phyloP scores from a whole-genome alignment of 2,888 invertebrate species.

The Peribatodes rhomboidaria region DNA sequence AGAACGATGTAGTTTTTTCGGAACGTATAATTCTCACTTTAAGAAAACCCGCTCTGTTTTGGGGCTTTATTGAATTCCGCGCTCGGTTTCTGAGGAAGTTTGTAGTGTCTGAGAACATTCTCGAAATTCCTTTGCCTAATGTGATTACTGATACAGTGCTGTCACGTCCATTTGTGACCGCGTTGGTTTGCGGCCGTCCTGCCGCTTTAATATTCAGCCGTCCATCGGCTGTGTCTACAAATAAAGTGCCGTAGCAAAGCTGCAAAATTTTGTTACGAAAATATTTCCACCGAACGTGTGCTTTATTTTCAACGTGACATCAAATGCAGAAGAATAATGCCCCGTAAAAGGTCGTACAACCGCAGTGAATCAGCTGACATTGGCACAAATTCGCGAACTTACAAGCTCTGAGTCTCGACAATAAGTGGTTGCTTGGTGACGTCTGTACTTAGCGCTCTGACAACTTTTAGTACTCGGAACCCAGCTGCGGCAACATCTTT shows the following conservation, averaged over 20 bases:
- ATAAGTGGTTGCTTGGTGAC: conserved; percentile 37
- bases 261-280: conserved; percentile 35
- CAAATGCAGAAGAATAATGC: conserved; percentile 40
- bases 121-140: conserved; percentile 66
- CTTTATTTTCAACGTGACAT: conserved; percentile 39
- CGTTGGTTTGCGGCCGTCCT: conserved; percentile 47
- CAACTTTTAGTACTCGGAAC: conserved; percentile 7
- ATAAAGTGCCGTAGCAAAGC: conserved; percentile 26
- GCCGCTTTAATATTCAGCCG: conserved; percentile 50
- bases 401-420: conserved; percentile 18
- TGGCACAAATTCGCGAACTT: conserved; percentile 40
- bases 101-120: conserved; percentile 71
- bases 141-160: conserved; percentile 62
- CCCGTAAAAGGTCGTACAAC: conserved; percentile 20
- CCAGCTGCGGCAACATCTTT: conserved; percentile 12
- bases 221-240: conserved; percentile 30
- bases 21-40: conserved; percentile 80
- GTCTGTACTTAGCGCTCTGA: conserved; percentile 17
- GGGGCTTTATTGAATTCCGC: conserved; percentile 81
- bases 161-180: conserved; percentile 54
- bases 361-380: conserved; percentile 40
- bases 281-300: conserved; percentile 41
- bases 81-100: conserved; percentile 70
- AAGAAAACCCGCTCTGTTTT: conserved; percentile 69
- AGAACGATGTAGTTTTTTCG: conserved; percentile 64